Evolutionary conservation across 2,113 vertebrate species (phyloP).

Genomic region (Apodemus speciosus): DNA sequence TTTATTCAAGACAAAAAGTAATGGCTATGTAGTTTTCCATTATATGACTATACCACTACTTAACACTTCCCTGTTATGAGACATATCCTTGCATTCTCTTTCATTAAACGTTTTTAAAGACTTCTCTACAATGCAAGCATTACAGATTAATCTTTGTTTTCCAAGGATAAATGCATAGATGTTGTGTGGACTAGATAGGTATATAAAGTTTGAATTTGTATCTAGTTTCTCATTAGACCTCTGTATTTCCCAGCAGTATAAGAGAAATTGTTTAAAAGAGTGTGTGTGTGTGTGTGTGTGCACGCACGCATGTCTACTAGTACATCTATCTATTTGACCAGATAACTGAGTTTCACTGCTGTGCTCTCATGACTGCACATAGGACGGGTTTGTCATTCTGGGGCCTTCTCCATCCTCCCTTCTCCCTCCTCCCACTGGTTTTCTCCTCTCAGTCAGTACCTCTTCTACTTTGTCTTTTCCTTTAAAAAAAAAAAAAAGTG

Average conservation of each 20-base stretch:
- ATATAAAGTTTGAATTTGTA: neutral
- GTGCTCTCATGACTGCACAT: neutral
- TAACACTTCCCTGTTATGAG: neutral
- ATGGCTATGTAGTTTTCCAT: slow-evolving; percentile 1
- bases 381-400: neutral
- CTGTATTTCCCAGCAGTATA: neutral
- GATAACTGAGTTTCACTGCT: neutral
- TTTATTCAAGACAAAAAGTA: neutral
- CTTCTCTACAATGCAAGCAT: neutral
- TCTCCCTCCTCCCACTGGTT: neutral
- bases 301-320: neutral
- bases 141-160: slow-evolving; percentile 9
- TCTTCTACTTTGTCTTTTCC: neutral
- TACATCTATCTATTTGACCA: neutral
- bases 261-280: neutral
- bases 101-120: slow-evolving; percentile 22
- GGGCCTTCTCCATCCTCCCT: neutral
- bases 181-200: neutral
- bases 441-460: neutral
- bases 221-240: neutral
- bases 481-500: neutral
- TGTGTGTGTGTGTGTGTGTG: no score
- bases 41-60: neutral
- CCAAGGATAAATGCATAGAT: neutral
- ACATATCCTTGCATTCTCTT: slow-evolving; percentile 5